Percentiles rank a stretch among this genome's conserved stretches.
These are phyloP conservation scores for Probosciger aterrimus DNA, from an alignment of 2,113 vertebrate species.

Conservation along the genomic window DNA sequence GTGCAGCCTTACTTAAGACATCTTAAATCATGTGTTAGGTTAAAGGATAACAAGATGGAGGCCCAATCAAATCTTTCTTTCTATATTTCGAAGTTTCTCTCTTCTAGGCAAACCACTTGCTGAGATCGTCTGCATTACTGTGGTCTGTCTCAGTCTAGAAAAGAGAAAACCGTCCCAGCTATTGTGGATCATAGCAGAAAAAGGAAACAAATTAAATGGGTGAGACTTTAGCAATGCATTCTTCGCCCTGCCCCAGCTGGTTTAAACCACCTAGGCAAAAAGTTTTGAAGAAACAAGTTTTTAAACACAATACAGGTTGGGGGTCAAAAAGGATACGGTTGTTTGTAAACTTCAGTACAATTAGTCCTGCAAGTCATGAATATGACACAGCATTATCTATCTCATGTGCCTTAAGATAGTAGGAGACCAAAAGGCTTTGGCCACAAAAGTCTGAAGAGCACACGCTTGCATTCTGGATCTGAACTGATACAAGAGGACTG, in stretches of 20 bases:
- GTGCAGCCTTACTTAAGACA: not conserved
- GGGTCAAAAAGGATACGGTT: slow-evolving; percentile 60
- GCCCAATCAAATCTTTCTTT: not conserved
- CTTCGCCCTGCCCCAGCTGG: slow-evolving; percentile 12
- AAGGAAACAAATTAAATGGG: slow-evolving; percentile 47
- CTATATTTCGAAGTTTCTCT: slow-evolving; percentile 29
- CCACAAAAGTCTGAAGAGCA: slow-evolving; percentile 53
- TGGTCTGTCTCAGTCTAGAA: slow-evolving; percentile 61
- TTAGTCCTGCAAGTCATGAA: not conserved
- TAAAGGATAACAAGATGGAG: not conserved
- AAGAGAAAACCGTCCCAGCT: slow-evolving; percentile 52
- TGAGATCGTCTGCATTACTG: slow-evolving; percentile 60
- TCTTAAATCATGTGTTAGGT: not conserved
- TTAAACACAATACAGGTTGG: not conserved
- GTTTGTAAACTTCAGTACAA: slow-evolving; percentile 35
- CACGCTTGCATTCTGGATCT: slow-evolving; percentile 41
- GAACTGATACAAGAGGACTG: slow-evolving; percentile 35
- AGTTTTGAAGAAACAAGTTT: not conserved
- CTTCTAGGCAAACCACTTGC: slow-evolving; percentile 51
- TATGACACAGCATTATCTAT: not conserved
- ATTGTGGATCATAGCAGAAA: slow-evolving; percentile 50
- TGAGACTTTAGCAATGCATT: slow-evolving; percentile 39
- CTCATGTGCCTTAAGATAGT: slow-evolving; percentile 42
- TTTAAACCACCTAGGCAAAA: slow-evolving; percentile 34
- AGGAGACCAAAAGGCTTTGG: slow-evolving; percentile 58